Base-by-base conservation (phyloP, 2,113 vertebrate species). In the Leiothrix lutea region DNA sequence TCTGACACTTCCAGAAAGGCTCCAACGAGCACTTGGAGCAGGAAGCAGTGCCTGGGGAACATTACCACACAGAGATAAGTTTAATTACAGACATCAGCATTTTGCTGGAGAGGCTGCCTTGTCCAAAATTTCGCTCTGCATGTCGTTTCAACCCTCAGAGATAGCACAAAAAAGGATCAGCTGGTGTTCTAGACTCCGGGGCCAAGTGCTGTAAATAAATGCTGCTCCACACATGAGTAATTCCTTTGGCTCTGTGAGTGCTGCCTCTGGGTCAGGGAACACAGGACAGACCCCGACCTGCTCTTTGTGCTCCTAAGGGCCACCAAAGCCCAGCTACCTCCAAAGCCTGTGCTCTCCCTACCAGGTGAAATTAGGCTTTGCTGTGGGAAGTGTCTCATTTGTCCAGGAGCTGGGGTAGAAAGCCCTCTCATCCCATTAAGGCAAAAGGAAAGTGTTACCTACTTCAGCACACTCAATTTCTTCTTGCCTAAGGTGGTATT, bases 51-150 rank as follows among this genome's bases (percentile, higher is more conserved):
- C 88, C 90, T 97, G 70, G 94, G 69, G 92, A 96, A 35, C 72
- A 66, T 92, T 95, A 95, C 93, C 79, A 88, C 82, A 64, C 47
- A 86, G 62, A 95, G 88, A 93, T 93, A 96, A 96, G 86, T 80
- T 93, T 80, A 93, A 74, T 80, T 92, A 72, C 82, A 92, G 79
- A 78, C 88, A 93, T 96, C 90, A 95, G 92, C 90, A 26, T 93
- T 96, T 96, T 86, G 38, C 5, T 80, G 69, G 26, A 91, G 82
- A 95, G 67, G 62, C 60, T 88, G 75, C 88, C 25, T 74, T 80
- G 75, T 88, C 93, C 85, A 90, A 90, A 77, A 48, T 78, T 62
- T 71, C 64, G 50, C 90, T 83, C 28, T 74, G 47, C 88, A 9
- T 88, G 81, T 95, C 26, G 12, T 95, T 92, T 95, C 87, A 91